Evolutionary conservation across 2,113 vertebrate species (phyloP), one percentile per base, ranked within the genome.

Genomic region (Thymallus thymallus): DNA sequence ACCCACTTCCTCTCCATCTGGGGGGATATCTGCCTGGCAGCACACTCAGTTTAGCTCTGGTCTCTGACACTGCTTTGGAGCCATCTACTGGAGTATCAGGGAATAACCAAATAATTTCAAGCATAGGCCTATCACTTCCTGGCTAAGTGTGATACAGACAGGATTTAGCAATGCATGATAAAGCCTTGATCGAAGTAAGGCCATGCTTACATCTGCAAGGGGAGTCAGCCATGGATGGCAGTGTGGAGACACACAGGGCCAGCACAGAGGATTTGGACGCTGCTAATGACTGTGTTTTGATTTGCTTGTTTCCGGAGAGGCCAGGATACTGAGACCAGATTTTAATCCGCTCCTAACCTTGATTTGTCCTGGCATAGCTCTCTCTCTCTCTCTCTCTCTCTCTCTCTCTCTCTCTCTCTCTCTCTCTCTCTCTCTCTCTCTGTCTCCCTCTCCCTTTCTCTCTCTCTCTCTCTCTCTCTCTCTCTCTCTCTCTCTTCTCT

Each of bases 41-140:
- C 69, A 45, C 30, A 26, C 20, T 35, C 22, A 45, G 65, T 48
- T 16, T 22, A 46, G 26, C 35, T 81, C 22, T 70, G 78, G 68
- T 29, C 5, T 30, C 16, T 30, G 41, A 78, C 77, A 84, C 65
- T 81, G 77, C 87, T 73, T 70, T 60, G 83, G 68, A 80, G 0
- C 89, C 89, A 90, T 84, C 90, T 91, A 75, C 71, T 88, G 90
- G 87, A 72, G 24, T 12, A 29, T 20, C 29, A 22, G 61, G 45
- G 23, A 84, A 69, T 58, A 24, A 35, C 5, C 9, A 9, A 41
- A 41, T 12, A 3, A 41, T 41, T 41, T 41, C 10, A 41, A 41
- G 2, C 35, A 9, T 41, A 41, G 35, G 35, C 9, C 26, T 1
- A 26, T 26, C 26, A 26, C 26, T 26, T 2, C 26, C 35, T 41